Conservation (phyloP, 1,140 invertebrate species). For the Hycleus cichorii region DNA sequence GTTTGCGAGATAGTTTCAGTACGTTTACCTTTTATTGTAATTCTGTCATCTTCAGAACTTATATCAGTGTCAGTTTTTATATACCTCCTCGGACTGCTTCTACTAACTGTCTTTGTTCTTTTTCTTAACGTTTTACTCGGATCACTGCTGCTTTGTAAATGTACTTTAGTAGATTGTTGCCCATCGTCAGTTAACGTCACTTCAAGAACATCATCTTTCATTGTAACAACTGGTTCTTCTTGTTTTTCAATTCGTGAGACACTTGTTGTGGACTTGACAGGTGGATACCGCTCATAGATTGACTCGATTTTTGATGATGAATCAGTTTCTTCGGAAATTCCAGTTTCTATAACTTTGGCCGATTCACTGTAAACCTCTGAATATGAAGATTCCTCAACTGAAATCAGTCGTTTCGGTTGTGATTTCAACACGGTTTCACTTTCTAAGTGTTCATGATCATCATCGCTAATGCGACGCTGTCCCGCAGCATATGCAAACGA, state of each 20-base stretch:
- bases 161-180: conserved; percentile 1
- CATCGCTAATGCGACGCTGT: no score
- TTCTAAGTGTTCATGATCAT: no score
- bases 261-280: conserved; percentile 4
- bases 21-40: conserved; percentile 1
- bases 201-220: conserved; percentile 41
- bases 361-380: conserved; percentile 18
- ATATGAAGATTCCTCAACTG: background rate
- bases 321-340: conserved; percentile 34
- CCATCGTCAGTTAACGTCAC: conserved; percentile 32
- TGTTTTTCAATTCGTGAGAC: background rate
- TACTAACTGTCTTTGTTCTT: conserved; percentile 5
- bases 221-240: conserved; percentile 26
- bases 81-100: background rate
- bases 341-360: conserved; percentile 30
- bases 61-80: conserved; percentile 28
- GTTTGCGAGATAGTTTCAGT: no score
- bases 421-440: no score
- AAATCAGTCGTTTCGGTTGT: no score
- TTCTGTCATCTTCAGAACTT: conserved; percentile 37
- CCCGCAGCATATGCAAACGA: no score
- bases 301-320: conserved; percentile 19
- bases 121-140: conserved; percentile 1
- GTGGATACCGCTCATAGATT: conserved; percentile 7
- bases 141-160: background rate